phyloP scores from a whole-genome alignment of 2,113 vertebrate genomes.

The Festucalex cinctus region DNA sequence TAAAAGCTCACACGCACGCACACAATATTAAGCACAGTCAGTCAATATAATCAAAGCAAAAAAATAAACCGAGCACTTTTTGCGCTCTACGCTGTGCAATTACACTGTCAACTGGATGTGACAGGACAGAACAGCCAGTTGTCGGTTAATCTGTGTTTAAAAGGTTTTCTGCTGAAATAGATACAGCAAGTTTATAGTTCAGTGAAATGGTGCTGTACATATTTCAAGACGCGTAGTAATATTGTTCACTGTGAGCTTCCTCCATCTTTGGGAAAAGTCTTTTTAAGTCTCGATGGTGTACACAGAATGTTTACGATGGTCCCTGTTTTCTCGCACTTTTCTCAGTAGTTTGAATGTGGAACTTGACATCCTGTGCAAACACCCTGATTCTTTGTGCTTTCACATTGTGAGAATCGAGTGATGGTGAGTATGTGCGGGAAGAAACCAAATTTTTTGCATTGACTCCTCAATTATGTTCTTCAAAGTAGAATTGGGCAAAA shows the following conservation, averaged over 20 bases:
- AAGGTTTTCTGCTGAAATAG: conserved; percentile 50
- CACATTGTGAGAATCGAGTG: conserved; percentile 29
- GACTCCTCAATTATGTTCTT: not conserved
- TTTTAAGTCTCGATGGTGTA: conserved; percentile 48
- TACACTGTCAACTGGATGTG: conserved; percentile 51
- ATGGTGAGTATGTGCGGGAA: conserved; percentile 11
- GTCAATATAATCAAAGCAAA: conserved; percentile 61
- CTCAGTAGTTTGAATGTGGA: conserved; percentile 64
- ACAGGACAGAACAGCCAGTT: conserved; percentile 37
- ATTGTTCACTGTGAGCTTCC: conserved; percentile 23
- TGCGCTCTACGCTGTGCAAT: conserved; percentile 49
- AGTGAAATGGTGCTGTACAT: conserved; percentile 34
- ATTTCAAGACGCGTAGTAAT: conserved; percentile 43
- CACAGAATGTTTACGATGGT: conserved; percentile 37
- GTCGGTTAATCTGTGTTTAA: conserved; percentile 48
- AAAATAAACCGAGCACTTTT: conserved; percentile 47
- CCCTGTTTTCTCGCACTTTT: conserved; percentile 40
- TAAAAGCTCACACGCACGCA: conserved; percentile 54
- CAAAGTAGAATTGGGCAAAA: not conserved
- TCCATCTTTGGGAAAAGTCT: conserved; percentile 59
- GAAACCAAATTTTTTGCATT: conserved; percentile 17
- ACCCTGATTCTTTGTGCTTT: conserved; percentile 65
- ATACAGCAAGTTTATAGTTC: conserved; percentile 41
- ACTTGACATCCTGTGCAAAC: conserved; percentile 38
- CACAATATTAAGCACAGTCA: conserved; percentile 63